These are phyloP conservation scores for Ennomos quercinarius DNA, from an alignment of 2,888 invertebrate genomes.

Conservation along the genomic window DNA sequence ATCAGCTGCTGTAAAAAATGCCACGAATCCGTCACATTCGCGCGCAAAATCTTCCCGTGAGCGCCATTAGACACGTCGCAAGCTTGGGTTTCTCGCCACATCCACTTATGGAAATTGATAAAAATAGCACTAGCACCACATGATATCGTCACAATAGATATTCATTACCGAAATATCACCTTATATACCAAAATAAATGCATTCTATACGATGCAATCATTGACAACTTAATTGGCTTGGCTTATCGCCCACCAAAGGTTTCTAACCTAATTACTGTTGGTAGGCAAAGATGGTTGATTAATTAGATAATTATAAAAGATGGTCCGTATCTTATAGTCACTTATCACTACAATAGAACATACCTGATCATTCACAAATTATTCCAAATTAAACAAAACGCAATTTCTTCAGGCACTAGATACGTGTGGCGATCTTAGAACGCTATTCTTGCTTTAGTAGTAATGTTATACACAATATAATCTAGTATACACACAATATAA, in stretches of 20 bases:
- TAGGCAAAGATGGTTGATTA: slow-evolving; percentile 48
- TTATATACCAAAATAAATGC: slow-evolving; percentile 49
- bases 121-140: slow-evolving; percentile 71
- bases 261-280: slow-evolving; percentile 76
- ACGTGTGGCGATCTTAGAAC: slow-evolving; percentile 37
- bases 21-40: slow-evolving; percentile 85
- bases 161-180: slow-evolving; percentile 50
- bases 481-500: slow-evolving; percentile 55
- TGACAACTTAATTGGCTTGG: slow-evolving; percentile 73
- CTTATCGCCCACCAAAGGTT: slow-evolving; percentile 79
- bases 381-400: slow-evolving; percentile 68
- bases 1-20: slow-evolving; percentile 82
- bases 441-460: slow-evolving; percentile 52
- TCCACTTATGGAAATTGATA: slow-evolving; percentile 82
- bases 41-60: slow-evolving; percentile 83
- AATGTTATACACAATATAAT: slow-evolving; percentile 51
- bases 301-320: slow-evolving; percentile 40
- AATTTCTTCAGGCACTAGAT: slow-evolving; percentile 52
- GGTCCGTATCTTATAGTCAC: slow-evolving; percentile 47
- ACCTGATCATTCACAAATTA: slow-evolving; percentile 83
- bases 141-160: slow-evolving; percentile 55
- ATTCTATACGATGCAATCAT: slow-evolving; percentile 54
- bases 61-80: slow-evolving; percentile 86
- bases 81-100: slow-evolving; percentile 79
- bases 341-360: slow-evolving; percentile 56